Percentiles rank a stretch among this genome's conserved stretches.
Evolutionary conservation across 2,888 invertebrate genomes (phyloP).

Genomic region (Geotrupes spiniger): DNA sequence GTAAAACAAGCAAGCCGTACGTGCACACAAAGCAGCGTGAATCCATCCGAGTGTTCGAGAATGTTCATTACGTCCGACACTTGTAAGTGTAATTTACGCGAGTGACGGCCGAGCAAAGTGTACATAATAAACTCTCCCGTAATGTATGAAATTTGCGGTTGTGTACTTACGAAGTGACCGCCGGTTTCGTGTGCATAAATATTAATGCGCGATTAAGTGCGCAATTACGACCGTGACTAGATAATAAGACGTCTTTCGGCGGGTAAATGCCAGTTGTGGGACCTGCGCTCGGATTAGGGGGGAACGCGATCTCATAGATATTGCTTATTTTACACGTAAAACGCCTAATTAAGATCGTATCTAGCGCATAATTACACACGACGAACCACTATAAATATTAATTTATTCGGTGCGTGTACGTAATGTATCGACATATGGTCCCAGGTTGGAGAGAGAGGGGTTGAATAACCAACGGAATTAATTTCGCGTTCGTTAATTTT

Average conservation of each 20-base stretch:
- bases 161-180: background rate
- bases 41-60: background rate
- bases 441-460: too few species aligned
- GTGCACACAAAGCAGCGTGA: too few species aligned
- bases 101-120: background rate
- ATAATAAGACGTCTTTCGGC: slow-evolving; percentile 2
- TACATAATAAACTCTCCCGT: background rate
- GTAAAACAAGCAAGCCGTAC: too few species aligned
- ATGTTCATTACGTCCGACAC: background rate
- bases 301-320: background rate
- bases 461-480: too few species aligned
- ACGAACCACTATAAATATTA: slow-evolving; percentile 2
- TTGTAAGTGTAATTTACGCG: background rate
- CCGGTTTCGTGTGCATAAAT: background rate
- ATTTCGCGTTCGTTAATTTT: too few species aligned
- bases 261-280: slow-evolving; percentile 2
- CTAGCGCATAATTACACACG: background rate
- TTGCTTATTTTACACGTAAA: slow-evolving; percentile 6
- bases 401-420: background rate
- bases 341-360: slow-evolving; percentile 4
- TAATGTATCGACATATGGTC: background rate
- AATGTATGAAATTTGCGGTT: slow-evolving; percentile 2
- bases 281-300: background rate
- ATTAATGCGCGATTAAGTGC: background rate
- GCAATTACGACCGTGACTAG: slow-evolving; percentile 1